Evolutionary conservation across 2,113 vertebrate genomes (phyloP), one percentile per base, ranked within the genome.

Genomic region (Dromiciops gliroides): DNA sequence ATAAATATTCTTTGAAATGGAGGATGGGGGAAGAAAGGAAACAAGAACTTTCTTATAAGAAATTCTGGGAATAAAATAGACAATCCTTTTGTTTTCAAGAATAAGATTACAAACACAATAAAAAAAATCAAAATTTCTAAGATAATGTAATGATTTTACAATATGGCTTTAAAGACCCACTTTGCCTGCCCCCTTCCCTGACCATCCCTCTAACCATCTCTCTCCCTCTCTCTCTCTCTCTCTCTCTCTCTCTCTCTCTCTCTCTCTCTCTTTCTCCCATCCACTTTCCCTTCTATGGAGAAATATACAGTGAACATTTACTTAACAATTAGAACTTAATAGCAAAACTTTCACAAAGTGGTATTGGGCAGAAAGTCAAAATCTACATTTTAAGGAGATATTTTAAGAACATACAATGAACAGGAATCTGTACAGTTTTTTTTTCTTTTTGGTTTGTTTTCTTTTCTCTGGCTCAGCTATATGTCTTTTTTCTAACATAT

Each of bases 361-460:
- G 92, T 0, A 11, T 98, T 98, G 98, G 98, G 98, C 98, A 98
- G 53, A 98, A 96, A 98, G 97, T 98, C 98, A 98, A 98, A 98
- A 98, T 95, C 98, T 98, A 97, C 98, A 98, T 98, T 98, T 98
- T 97, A 96, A 98, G 96, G 97, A 8, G 89, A 97, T 98, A 96
- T 97, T 98, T 98, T 97, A 97, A 97, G 96, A 97, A 89, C 95
- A 96, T 95, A 97, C 97, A 97, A 93, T 93, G 98, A 97, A 97
- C 97, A 96, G 96, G 50, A 98, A 95, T 94, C 94, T 0, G 16
- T 37, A 92, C 8, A 89, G 51, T 90, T 97, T 96, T 96, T 96
- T 53, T 23, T 2, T 26, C 26, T 24, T 8, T 26, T 26, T 26
- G 19, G 1, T 75, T 75, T 52, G 25, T 26, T 53, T 53, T 95